Evolutionary conservation across 2,797 vertebrate species (phyloP), one percentile per base, ranked within the genome.

Genomic region (Phrynocephalus guinanensis): DNA sequence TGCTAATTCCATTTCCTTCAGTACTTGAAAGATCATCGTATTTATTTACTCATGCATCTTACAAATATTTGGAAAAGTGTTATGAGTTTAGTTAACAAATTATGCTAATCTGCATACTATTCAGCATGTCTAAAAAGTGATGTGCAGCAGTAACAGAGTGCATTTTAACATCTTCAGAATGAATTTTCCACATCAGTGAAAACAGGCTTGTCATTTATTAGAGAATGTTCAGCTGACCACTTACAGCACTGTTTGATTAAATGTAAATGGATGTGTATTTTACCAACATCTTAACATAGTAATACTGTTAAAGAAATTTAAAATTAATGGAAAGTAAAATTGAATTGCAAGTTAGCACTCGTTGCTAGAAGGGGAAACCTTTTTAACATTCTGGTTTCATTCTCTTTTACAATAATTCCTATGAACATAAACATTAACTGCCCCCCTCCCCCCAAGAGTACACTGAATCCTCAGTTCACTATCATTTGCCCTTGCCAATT

Each of bases 201-300:
- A 67, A 44, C 67, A 9, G 20, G 22, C 22, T 48, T 83, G n/a
- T 24, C 44, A 16, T 28, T 44, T 78, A 33, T 85, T 50, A 85
- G 38, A 75, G 30, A 38, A 71, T 76, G 26, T 76, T 84, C 56
- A 75, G 24, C 11, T 50, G 22, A 44, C 63, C 11, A 52, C 1
- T 48, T 30, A 48, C 16, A 2, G 22, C 50, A 50, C 13, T 1
- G 3, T 18, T 30, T 71, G n/a, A 79, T 56, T 79, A 79, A 83
- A 56, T 52, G n/a, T 56, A 73, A 85, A 77, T 67, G 38, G 44
- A 85, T 78, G 10, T 67, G 63, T 18, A 50, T 85, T 66, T 67
- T 50, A 24, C 38, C 44, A 68, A 85, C 38, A n/a, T 28, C 26
- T 60, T 28, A 83, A 50, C 30, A 66, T n/a, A n/a, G 50, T 48